Evolutionary conservation across 1,140 invertebrate genomes (phyloP).

Genomic region (Goniozus legneri): DNA sequence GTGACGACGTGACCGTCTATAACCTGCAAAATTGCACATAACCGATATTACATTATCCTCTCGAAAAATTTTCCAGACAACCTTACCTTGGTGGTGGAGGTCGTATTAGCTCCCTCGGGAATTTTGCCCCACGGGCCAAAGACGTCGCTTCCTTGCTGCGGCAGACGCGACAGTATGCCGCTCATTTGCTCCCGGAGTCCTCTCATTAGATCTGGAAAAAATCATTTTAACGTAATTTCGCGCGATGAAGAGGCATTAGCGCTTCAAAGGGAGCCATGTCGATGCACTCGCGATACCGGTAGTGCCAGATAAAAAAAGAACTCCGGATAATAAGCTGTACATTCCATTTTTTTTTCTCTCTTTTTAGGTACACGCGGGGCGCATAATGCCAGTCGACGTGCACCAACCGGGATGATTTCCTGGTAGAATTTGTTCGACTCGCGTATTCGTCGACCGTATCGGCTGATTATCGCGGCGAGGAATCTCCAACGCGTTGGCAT

Average conservation of each 20-base stretch:
- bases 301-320: too few relatives aligned
- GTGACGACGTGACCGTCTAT: constrained; percentile 59
- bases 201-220: constrained; percentile 50
- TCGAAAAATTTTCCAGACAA: too few relatives aligned
- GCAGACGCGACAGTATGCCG: constrained; percentile 29
- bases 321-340: too few relatives aligned
- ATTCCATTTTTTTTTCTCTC: too few relatives aligned
- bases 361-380: too few relatives aligned
- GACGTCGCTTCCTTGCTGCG: constrained; percentile 26
- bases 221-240: too few relatives aligned
- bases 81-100: constrained; percentile 56
- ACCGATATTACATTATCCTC: constrained; percentile 1
- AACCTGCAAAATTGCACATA: constrained; percentile 42
- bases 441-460: constrained; percentile 23
- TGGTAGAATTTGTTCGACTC: too few relatives aligned
- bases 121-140: constrained; percentile 35
- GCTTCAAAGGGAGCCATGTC: too few relatives aligned
- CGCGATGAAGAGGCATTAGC: too few relatives aligned
- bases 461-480: constrained; percentile 28
- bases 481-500: constrained; percentile 15
- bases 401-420: too few relatives aligned
- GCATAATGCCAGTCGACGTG: too few relatives aligned
- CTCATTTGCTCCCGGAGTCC: constrained; percentile 46
- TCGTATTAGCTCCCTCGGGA: constrained; percentile 56
- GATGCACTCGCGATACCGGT: too few relatives aligned